Conservation (phyloP, 2,888 invertebrate genomes). For the Bhutanitis thaidina region DNA sequence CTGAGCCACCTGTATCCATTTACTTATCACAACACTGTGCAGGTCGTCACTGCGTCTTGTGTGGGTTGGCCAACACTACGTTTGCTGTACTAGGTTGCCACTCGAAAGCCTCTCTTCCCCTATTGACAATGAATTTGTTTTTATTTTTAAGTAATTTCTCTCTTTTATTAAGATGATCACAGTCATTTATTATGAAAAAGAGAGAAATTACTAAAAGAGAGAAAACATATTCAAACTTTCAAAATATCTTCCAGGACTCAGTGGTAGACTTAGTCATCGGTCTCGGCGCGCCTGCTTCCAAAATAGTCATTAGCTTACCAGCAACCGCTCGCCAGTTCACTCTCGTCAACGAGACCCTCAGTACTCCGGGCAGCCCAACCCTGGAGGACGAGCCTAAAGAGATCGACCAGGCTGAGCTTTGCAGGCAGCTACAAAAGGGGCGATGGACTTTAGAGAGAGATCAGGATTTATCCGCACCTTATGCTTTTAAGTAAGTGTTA, state of each 20-base stretch:
- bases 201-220: too few relatives aligned
- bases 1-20: too few relatives aligned
- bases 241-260: slow-evolving; percentile 80
- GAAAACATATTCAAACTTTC: too few relatives aligned
- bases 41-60: too few relatives aligned
- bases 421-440: slow-evolving; percentile 77
- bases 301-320: slow-evolving; percentile 85
- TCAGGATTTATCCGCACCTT: slow-evolving; percentile 88
- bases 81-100: too few relatives aligned
- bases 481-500: slow-evolving; percentile 82
- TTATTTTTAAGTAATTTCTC: too few relatives aligned
- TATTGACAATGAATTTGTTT: too few relatives aligned
- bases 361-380: slow-evolving; percentile 85
- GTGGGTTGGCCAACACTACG: too few relatives aligned
- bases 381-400: slow-evolving; percentile 75
- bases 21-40: too few relatives aligned
- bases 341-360: slow-evolving; percentile 81
- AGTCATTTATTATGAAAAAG: too few relatives aligned
- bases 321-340: slow-evolving; percentile 84
- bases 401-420: slow-evolving; percentile 81
- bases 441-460: slow-evolving; percentile 88
- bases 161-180: too few relatives aligned
- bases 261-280: slow-evolving; percentile 86
- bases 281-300: slow-evolving; percentile 84
- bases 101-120: too few relatives aligned